phyloP scores from a whole-genome alignment of 2,797 vertebrate genomes.

The Orientallactaga sibirica region DNA sequence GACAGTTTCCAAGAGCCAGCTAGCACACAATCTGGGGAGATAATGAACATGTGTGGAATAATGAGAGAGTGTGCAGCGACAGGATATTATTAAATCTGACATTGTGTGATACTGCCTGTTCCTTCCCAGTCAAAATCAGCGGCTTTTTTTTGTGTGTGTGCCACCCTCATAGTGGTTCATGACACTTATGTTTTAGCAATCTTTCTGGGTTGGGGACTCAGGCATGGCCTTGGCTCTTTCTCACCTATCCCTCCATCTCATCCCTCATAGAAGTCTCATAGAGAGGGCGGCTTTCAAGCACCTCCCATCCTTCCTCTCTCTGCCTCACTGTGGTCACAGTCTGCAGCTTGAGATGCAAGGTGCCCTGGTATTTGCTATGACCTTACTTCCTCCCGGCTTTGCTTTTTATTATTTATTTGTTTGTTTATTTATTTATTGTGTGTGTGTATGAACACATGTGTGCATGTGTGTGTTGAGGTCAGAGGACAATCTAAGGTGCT shows the following conservation, averaged over 20 bases:
- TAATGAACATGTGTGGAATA: conserved; percentile 72
- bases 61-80: conserved; percentile 45
- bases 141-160: conserved; percentile 3
- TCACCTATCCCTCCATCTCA: not conserved
- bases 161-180: not conserved
- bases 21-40: conserved; percentile 61
- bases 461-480: not conserved
- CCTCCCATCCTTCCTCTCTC: not conserved
- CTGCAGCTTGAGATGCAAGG: not conserved
- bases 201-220: not conserved
- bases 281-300: fast-evolving
- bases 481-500: not conserved
- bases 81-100: conserved; percentile 71
- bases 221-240: not conserved
- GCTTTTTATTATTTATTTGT: no score
- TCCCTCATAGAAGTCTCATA: not conserved
- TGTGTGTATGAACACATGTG: no score
- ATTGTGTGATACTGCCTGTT: conserved; percentile 39
- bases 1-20: conserved; percentile 56
- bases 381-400: no score
- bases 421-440: no score
- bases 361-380: not conserved
- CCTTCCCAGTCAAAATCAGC: conserved; percentile 58
- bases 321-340: not conserved
- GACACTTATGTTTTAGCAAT: conserved; percentile 22